phyloP scores from a whole-genome alignment of 2,888 invertebrate species.

The Labia minor region DNA sequence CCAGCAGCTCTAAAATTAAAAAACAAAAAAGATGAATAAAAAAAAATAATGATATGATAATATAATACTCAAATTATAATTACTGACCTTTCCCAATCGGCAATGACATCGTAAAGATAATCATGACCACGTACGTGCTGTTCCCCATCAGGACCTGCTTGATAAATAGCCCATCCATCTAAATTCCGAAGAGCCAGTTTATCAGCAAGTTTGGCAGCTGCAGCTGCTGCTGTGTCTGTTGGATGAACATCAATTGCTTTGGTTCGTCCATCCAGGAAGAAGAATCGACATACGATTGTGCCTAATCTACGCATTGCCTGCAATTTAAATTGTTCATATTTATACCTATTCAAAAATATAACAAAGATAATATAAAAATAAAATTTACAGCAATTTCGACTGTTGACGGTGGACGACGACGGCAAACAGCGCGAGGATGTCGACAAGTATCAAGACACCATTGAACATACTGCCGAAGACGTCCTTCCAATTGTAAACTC shows the following conservation, averaged over 20 bases:
- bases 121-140: constrained; percentile 85
- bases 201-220: constrained; percentile 77
- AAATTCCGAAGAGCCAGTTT: constrained; percentile 71
- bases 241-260: constrained; percentile 94
- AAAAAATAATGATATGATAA: too few relatives aligned
- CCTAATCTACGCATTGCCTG: constrained; percentile 82
- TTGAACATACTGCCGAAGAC: constrained; percentile 73
- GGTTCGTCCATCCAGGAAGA: constrained; percentile 88
- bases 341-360: too few relatives aligned
- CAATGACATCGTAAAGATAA: constrained; percentile 86
- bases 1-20: background rate
- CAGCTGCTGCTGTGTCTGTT: constrained; percentile 85
- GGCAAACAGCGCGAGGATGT: constrained; percentile 67
- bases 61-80: background rate
- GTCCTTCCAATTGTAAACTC: constrained; percentile 54
- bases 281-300: constrained; percentile 86
- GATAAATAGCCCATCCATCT: constrained; percentile 92
- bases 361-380: background rate
- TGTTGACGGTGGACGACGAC: constrained; percentile 78
- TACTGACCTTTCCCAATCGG: constrained; percentile 82
- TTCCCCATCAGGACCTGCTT: constrained; percentile 74
- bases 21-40: background rate
- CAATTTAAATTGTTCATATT: constrained; percentile 24
- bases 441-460: constrained; percentile 91
- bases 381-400: constrained; percentile 74